These are phyloP conservation scores for Bergia sp. DNA, from an alignment of 92 coral and sea anemone species.

Conservation along the genomic window DNA sequence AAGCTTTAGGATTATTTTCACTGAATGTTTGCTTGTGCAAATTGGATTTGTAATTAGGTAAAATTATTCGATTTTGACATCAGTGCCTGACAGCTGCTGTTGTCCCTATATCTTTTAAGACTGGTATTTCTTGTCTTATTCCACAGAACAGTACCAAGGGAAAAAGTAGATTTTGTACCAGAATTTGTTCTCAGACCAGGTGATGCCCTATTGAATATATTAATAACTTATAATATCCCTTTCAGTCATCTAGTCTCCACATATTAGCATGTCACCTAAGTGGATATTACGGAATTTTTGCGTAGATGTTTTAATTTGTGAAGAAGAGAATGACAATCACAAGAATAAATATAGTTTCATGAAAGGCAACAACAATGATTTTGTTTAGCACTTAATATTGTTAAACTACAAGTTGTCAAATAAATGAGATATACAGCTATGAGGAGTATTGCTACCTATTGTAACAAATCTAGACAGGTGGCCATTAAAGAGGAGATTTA, in stretches of 20 bases:
- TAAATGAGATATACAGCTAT: too few relatives aligned
- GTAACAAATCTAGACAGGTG: background rate
- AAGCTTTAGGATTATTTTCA: too few relatives aligned
- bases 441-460: too few relatives aligned
- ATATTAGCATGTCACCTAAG: too few relatives aligned
- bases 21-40: too few relatives aligned
- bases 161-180: conserved; percentile 43
- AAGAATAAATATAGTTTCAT: background rate
- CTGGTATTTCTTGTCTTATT: background rate
- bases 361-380: background rate
- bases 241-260: background rate
- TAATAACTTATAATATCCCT: background rate
- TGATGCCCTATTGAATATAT: conserved; percentile 4
- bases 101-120: background rate
- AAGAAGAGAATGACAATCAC: background rate
- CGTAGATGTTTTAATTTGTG: background rate
- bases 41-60: too few relatives aligned
- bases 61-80: too few relatives aligned
- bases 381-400: too few relatives aligned
- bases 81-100: too few relatives aligned
- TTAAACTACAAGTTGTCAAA: too few relatives aligned
- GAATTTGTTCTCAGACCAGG: conserved; percentile 86
- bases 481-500: background rate
- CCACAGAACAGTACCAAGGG: background rate
- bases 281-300: background rate